Conservation (phyloP, 1,140 invertebrate species). For the Ladona fulva region DNA sequence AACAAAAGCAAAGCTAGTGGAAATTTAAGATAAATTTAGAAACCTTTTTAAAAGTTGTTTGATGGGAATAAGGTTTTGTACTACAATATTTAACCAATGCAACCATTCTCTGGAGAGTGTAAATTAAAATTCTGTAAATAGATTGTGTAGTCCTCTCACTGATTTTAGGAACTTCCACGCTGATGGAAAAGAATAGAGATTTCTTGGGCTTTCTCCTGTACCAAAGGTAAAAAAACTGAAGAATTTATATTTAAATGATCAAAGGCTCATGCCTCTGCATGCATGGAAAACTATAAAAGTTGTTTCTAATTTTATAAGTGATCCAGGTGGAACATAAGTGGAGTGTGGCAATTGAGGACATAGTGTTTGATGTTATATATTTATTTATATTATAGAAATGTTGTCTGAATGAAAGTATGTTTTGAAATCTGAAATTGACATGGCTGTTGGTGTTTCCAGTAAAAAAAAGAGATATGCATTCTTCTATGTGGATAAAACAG, state of each 20-base stretch:
- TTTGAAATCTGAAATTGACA: neutral
- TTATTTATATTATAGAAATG: slow-evolving; percentile 11
- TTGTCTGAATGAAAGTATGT: neutral
- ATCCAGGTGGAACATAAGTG: neutral
- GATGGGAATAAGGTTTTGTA: neutral
- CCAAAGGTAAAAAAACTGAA: neutral
- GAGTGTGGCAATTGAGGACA: neutral
- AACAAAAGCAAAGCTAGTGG: neutral
- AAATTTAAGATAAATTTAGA: neutral
- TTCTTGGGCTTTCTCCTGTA: slow-evolving; percentile 1
- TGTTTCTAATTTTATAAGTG: slow-evolving; percentile 5
- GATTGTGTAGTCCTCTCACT: neutral
- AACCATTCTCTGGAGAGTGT: neutral
- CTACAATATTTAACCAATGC: neutral
- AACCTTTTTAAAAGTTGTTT: neutral
- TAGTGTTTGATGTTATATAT: slow-evolving; percentile 4
- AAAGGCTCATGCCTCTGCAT: neutral
- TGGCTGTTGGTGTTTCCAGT: neutral
- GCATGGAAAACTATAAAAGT: neutral
- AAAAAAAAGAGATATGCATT: neutral
- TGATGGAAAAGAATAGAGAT: neutral
- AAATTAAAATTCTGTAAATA: neutral
- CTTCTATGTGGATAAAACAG: slow-evolving; percentile 10
- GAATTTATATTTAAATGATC: neutral
- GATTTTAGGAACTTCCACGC: neutral